Evolutionary conservation across 2,797 vertebrate genomes (phyloP).

Genomic region (Huso huso): DNA sequence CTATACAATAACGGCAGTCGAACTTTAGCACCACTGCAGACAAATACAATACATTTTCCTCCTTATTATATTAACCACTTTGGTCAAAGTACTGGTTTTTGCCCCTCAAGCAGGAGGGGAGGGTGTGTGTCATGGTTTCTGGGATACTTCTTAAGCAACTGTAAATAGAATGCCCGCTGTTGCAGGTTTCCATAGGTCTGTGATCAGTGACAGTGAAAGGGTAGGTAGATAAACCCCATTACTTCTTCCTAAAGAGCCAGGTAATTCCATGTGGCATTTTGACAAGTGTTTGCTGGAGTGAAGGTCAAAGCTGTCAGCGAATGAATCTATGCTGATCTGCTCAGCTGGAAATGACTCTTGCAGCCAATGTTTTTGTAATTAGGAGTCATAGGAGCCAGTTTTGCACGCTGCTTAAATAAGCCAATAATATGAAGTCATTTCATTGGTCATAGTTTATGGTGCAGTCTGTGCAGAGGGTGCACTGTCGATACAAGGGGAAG

Average conservation of each 20-base stretch:
- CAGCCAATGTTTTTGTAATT: conserved; percentile 63
- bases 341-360: conserved; percentile 67
- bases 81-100: too few relatives aligned
- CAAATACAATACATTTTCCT: too few relatives aligned
- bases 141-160: too few relatives aligned
- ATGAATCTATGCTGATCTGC: conserved; percentile 81
- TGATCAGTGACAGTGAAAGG: conserved; percentile 47
- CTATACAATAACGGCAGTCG: too few relatives aligned
- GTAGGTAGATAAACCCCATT: conserved; percentile 63
- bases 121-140: too few relatives aligned
- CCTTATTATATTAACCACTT: too few relatives aligned
- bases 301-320: conserved; percentile 82
- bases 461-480: background rate
- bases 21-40: too few relatives aligned
- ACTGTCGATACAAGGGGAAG: too few relatives aligned
- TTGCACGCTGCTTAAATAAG: conserved; percentile 22
- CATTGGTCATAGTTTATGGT: conserved; percentile 21
- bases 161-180: too few relatives aligned
- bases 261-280: conserved; percentile 85
- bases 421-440: conserved; percentile 21
- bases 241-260: conserved; percentile 68
- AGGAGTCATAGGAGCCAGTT: conserved; percentile 47
- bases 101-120: too few relatives aligned
- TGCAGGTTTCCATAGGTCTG: conserved; percentile 30
- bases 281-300: conserved; percentile 85